Conservation (phyloP, 2,888 invertebrate species). For the Heteropelma amictum region DNA sequence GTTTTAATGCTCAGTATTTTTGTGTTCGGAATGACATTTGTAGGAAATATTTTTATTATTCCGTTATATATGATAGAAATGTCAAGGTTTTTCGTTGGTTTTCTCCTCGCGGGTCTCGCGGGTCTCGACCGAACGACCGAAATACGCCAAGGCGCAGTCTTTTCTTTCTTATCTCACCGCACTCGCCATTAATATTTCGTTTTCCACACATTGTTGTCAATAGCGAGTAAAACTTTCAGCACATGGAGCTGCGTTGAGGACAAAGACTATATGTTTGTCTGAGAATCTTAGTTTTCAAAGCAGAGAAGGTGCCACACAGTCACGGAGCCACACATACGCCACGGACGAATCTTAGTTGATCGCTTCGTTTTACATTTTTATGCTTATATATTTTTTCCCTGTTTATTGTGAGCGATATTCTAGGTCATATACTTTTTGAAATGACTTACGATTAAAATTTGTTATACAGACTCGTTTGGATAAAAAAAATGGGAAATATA, state of each 20-base stretch:
- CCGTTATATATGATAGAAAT: no score
- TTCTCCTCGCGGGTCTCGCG: no score
- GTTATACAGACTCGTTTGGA: neutral
- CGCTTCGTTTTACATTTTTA: neutral
- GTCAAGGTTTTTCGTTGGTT: no score
- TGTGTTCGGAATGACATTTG: slow-evolving; percentile 4
- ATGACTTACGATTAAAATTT: neutral
- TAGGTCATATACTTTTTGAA: neutral
- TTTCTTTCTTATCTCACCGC: no score
- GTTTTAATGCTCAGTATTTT: slow-evolving; percentile 14
- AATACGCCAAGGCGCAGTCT: no score
- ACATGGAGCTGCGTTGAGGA: neutral
- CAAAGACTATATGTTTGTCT: neutral
- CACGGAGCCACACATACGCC: neutral
- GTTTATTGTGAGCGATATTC: neutral
- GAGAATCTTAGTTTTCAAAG: no score
- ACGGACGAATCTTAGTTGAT: neutral
- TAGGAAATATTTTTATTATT: no score
- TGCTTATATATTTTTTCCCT: neutral
- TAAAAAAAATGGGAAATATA: neutral
- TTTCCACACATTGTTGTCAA: neutral
- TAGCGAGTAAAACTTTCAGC: neutral
- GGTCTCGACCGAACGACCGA: neutral
- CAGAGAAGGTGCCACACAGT: neutral
- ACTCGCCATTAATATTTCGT: neutral